A percentile compares a stretch with the other conserved stretches of the same genome.
These are phyloP conservation scores for Cecidostiba fungosa DNA, from an alignment of 2,888 invertebrate genomes.

Conservation along the genomic window DNA sequence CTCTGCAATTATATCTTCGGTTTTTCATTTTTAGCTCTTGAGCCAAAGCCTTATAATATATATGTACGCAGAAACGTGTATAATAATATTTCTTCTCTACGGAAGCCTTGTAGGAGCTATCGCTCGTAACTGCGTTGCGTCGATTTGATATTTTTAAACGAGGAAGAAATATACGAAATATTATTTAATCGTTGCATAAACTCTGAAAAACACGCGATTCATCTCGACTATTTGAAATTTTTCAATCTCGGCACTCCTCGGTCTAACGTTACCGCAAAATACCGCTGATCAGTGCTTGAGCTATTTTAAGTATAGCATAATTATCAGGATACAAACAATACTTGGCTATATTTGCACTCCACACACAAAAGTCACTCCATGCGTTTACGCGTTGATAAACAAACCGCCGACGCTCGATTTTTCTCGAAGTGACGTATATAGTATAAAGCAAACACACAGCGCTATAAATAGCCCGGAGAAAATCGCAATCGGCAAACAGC, in stretches of 20 bases:
- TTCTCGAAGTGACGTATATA: neutral
- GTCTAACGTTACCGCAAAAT: no score
- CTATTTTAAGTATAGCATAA: no score
- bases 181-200: slow-evolving; percentile 8
- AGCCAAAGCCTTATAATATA: no score
- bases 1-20: neutral
- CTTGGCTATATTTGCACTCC: no score
- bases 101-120: no score
- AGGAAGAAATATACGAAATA: neutral
- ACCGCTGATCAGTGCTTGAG: no score
- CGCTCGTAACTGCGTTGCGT: neutral
- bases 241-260: neutral
- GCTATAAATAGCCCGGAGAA: neutral
- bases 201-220: neutral
- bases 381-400: no score
- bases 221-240: neutral
- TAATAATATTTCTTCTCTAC: no score
- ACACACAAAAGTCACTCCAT: no score
- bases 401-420: neutral
- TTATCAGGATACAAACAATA: no score
- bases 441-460: neutral
- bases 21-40: neutral
- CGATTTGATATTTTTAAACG: neutral
- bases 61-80: no score
- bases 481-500: neutral